These are phyloP conservation scores for Psittacus erithacus DNA, from an alignment of 2,113 vertebrate genomes.

Conservation along the genomic window DNA sequence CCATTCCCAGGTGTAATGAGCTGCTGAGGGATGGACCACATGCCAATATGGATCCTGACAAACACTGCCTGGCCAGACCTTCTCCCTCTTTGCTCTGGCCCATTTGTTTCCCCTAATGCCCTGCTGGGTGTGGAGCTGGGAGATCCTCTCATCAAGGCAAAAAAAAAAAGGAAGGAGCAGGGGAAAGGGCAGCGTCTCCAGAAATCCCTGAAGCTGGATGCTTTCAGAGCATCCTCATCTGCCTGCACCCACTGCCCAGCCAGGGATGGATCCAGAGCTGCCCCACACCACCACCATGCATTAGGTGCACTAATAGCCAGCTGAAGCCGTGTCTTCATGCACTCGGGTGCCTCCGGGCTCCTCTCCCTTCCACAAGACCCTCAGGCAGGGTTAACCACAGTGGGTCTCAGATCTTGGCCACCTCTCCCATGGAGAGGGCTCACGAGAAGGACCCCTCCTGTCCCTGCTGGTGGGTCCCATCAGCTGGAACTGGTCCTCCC, in stretches of 20 bases:
- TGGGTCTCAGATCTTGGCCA: background rate
- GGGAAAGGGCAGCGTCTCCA: background rate
- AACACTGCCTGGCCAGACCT: background rate
- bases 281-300: accelerated
- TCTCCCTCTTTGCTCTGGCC: background rate
- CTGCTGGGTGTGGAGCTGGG: background rate
- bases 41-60: background rate
- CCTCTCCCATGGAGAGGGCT: background rate
- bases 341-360: background rate
- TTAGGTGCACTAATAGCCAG: accelerated
- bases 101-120: background rate
- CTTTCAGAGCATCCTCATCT: background rate
- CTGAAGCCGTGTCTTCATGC: background rate
- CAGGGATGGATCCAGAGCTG: background rate
- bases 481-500: background rate
- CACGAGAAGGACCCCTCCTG: background rate
- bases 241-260: background rate
- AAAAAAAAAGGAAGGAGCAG: background rate
- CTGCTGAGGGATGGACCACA: background rate
- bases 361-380: background rate
- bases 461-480: background rate
- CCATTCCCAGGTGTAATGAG: background rate
- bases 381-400: background rate
- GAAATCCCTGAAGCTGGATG: accelerated
- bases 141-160: background rate